Conservation (phyloP, 2,797 vertebrate species). For the Crax fasciolata region DNA sequence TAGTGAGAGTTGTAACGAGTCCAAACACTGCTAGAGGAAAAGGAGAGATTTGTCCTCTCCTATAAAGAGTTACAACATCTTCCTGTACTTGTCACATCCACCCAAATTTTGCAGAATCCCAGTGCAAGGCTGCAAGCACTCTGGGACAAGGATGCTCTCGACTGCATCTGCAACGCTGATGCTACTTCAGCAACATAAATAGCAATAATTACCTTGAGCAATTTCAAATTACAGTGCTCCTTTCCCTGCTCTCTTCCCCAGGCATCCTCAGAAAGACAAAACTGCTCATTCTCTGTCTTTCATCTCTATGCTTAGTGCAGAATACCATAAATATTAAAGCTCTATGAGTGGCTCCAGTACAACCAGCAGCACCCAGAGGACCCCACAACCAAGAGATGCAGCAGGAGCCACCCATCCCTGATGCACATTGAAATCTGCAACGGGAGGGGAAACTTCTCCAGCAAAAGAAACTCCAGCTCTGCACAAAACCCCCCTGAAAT, state of each 20-base stretch:
- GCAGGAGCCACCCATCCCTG: neutral
- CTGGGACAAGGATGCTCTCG: neutral
- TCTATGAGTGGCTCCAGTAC: neutral
- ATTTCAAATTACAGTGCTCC: rapidly evolving
- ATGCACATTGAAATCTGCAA: neutral
- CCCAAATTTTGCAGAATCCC: neutral
- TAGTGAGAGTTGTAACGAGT: neutral
- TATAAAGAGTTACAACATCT: neutral
- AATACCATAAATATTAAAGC: neutral
- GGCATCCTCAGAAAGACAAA: no score
- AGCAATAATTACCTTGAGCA: neutral
- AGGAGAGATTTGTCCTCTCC: neutral
- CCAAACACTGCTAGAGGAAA: neutral
- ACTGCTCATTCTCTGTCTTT: no score
- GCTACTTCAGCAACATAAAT: neutral
- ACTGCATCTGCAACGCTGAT: neutral
- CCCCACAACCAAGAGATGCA: neutral
- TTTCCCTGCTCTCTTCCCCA: neutral
- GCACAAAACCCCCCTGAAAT: neutral
- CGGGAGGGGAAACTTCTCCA: neutral
- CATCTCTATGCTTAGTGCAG: neutral
- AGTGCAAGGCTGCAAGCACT: neutral
- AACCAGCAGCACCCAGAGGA: neutral
- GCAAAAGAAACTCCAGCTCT: neutral
- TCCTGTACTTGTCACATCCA: neutral